Evolutionary conservation across 1,140 invertebrate species (phyloP), one percentile per base, ranked within the genome.

Genomic region (Dryas iulia): DNA sequence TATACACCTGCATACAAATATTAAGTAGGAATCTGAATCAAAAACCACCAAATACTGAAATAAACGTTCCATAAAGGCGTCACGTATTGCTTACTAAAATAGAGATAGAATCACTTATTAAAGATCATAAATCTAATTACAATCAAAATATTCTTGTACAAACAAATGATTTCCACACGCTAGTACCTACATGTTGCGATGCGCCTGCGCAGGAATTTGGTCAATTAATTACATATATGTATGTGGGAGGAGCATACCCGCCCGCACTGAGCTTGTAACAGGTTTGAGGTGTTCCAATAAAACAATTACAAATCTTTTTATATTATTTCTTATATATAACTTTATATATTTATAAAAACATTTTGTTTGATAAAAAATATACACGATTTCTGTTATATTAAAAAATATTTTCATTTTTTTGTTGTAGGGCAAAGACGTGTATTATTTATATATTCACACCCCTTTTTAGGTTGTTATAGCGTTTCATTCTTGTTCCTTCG

Each of bases 211-310:
- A 73, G 61, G 60, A 72, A 75, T 78, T 67, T 73, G 62, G 71
- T 71, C 76, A 78, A 81, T 81, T 80, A 79, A 71, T 77, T 79
- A 80, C 74, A 74, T n/a, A n/a, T n/a, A n/a, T n/a, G n/a, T n/a
- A n/a, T 70, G 63, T 65, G 56, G 59, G 63, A 25, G 54, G 58
- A 72, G 69, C 61, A 47, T 39, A 25, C 57, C 70, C 70, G 62
- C 61, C 66, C 35, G 58, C 61, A 58, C 61, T 47, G 31, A 21
- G 39, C 57, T 21, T 66, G 30, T 62, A 79, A 79, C 66, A 69
- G 64, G 69, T 73, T 69, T 21, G 52, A 14, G 67, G 59, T 59
- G 60, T 71, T 72, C 61, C 66, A 65, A 60, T 33, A 69, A 31
- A 60, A 56, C n/a, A n/a, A n/a, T n/a, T n/a, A 39, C n/a, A 39